Conservation (phyloP, 1,140 invertebrate genomes). For the Catajapyx aquilonaris region DNA sequence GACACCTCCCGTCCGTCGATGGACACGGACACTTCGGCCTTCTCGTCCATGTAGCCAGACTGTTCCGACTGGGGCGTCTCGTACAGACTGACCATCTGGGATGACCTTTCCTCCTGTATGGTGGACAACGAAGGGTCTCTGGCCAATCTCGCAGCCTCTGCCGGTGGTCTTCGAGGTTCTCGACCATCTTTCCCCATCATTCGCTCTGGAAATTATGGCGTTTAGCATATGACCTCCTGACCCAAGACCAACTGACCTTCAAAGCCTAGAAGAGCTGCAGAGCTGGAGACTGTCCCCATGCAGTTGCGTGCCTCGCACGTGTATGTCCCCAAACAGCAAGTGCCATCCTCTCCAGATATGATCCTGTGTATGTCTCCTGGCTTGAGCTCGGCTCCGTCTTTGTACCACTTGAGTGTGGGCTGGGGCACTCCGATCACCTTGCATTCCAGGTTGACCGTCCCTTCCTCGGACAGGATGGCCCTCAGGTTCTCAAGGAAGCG, state of each 20-base stretch:
- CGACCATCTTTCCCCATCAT: constrained; percentile 10
- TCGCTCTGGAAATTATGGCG: constrained; percentile 9
- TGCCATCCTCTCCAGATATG: constrained; percentile 68
- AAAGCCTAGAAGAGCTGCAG: constrained; percentile 65
- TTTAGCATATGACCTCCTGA: not conserved
- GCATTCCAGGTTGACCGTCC: constrained; percentile 73
- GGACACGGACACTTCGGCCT: constrained; percentile 65
- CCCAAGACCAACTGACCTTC: constrained; percentile 32
- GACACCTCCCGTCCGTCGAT: constrained; percentile 81
- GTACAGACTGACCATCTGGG: constrained; percentile 41
- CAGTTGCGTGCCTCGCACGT: constrained; percentile 83
- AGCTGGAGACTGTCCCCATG: constrained; percentile 73
- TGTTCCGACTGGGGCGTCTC: constrained; percentile 54
- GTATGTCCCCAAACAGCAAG: constrained; percentile 75
- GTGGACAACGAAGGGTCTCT: constrained; percentile 64
- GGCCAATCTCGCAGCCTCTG: constrained; percentile 26
- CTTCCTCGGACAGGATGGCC: constrained; percentile 66
- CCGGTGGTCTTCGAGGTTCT: constrained; percentile 14
- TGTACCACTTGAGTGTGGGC: constrained; percentile 71
- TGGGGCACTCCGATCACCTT: constrained; percentile 85
- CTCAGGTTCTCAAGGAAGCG: constrained; percentile 63
- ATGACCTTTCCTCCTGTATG: constrained; percentile 73
- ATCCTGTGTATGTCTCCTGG: constrained; percentile 78
- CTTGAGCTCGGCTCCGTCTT: constrained; percentile 69
- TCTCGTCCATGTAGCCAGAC: constrained; percentile 42